These are phyloP conservation scores for Neodiprion pinetum DNA, from an alignment of 1,140 invertebrate genomes.

Conservation along the genomic window DNA sequence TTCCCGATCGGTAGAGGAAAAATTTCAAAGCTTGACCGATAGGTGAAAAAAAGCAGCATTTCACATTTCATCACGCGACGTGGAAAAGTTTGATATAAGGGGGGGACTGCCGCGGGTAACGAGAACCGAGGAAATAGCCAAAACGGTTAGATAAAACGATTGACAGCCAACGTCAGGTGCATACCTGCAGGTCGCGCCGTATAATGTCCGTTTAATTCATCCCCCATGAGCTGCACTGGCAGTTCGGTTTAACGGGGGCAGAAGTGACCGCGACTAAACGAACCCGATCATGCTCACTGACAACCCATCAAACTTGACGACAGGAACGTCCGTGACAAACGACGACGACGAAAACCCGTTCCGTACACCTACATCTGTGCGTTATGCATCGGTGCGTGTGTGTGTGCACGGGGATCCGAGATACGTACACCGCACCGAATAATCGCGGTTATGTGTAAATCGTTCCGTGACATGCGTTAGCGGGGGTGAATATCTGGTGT, in stretches of 20 bases:
- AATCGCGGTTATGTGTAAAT: too few relatives aligned
- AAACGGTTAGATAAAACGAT: slow-evolving; percentile 45
- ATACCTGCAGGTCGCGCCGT: slow-evolving; percentile 36
- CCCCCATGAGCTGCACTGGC: slow-evolving; percentile 44
- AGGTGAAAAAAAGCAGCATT: slow-evolving; percentile 16
- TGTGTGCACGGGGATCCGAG: too few relatives aligned
- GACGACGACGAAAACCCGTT: background rate
- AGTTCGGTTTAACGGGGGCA: slow-evolving; percentile 12
- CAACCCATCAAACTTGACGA: slow-evolving; percentile 5
- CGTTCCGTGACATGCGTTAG: too few relatives aligned
- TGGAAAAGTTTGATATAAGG: background rate
- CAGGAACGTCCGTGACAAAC: background rate
- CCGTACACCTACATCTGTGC: too few relatives aligned
- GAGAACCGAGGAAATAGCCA: slow-evolving; percentile 12
- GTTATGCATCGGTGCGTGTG: too few relatives aligned
- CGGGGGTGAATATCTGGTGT: too few relatives aligned
- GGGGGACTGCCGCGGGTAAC: background rate
- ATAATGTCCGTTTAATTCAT: slow-evolving; percentile 48
- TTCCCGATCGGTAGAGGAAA: background rate
- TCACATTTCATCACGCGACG: background rate
- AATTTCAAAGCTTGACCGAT: slow-evolving; percentile 20
- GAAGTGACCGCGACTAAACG: slow-evolving; percentile 1
- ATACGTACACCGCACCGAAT: too few relatives aligned
- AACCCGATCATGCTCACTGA: background rate
- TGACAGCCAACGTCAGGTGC: slow-evolving; percentile 53